phyloP scores from a whole-genome alignment of 2,113 vertebrate species.

The Syrrhaptes paradoxus region DNA sequence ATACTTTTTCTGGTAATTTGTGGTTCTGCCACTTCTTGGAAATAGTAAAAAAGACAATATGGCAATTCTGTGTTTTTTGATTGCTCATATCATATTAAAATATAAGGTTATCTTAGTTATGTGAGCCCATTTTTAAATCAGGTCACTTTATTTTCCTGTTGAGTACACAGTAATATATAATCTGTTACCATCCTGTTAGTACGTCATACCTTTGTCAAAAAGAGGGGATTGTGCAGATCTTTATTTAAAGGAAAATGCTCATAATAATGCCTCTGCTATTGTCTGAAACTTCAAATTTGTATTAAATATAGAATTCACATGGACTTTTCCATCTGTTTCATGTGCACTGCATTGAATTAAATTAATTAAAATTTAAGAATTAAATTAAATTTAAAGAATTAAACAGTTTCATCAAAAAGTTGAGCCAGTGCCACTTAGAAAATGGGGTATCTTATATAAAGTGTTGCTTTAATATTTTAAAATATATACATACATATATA shows the following conservation, averaged over 20 bases:
- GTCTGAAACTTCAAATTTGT: slow-evolving; percentile 11
- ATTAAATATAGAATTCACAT: background rate
- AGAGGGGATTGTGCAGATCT: background rate
- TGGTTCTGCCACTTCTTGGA: slow-evolving; percentile 14
- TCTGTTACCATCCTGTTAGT: background rate
- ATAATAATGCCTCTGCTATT: background rate
- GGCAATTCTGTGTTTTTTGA: background rate
- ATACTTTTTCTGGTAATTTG: background rate
- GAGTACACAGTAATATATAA: background rate
- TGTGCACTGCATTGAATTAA: background rate
- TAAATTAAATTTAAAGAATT: background rate
- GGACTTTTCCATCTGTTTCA: background rate
- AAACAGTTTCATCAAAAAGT: slow-evolving; percentile 9
- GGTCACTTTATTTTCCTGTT: slow-evolving; percentile 19
- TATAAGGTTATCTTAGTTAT: background rate
- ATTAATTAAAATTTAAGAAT: too few species aligned
- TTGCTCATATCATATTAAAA: background rate
- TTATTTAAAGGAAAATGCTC: slow-evolving; percentile 33
- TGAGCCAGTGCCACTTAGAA: slow-evolving; percentile 27
- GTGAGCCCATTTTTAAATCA: background rate
- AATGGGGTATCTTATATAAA: slow-evolving; percentile 24
- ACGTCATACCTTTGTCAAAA: background rate
- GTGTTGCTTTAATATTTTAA: slow-evolving; percentile 50
- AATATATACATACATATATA: slow-evolving; percentile 9
- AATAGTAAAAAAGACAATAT: background rate